These are phyloP conservation scores for Catagonus wagneri DNA, from an alignment of 2,113 vertebrate species.

Conservation along the genomic window DNA sequence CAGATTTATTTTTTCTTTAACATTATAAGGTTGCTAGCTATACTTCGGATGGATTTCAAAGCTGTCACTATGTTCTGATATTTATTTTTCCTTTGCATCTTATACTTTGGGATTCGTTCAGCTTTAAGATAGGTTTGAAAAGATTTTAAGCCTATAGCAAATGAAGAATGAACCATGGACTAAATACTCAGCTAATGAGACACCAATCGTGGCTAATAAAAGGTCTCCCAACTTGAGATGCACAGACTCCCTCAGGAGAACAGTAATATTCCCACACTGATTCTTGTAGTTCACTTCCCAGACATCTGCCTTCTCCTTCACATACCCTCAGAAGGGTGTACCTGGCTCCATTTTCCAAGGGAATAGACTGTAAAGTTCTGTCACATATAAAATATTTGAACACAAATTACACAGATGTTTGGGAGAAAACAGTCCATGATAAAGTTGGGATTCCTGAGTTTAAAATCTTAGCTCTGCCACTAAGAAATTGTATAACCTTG, in stretches of 20 bases:
- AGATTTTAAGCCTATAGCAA: background rate
- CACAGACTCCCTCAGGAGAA: background rate
- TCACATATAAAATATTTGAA: background rate
- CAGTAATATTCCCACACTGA: background rate
- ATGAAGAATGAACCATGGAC: background rate
- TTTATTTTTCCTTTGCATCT: background rate
- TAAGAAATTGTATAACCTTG: background rate
- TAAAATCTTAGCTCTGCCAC: background rate
- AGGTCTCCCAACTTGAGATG: background rate
- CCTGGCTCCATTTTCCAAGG: background rate
- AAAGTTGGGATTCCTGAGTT: background rate
- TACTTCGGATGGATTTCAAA: background rate
- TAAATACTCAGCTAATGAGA: slow-evolving; percentile 1
- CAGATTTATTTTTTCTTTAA: background rate
- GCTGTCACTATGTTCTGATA: background rate
- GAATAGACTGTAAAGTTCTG: background rate
- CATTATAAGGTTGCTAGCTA: background rate
- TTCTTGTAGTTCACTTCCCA: background rate
- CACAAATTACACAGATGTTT: background rate
- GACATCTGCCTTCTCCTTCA: background rate
- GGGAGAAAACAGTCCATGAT: background rate
- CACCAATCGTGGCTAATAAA: background rate
- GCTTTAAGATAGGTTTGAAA: slow-evolving; percentile 7
- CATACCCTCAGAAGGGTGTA: background rate
- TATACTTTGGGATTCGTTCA: background rate